A percentile compares a stretch with the other conserved stretches of the same genome.
These are phyloP conservation scores for Echiichthys vipera DNA, from an alignment of 2,797 vertebrate genomes.

Conservation along the genomic window DNA sequence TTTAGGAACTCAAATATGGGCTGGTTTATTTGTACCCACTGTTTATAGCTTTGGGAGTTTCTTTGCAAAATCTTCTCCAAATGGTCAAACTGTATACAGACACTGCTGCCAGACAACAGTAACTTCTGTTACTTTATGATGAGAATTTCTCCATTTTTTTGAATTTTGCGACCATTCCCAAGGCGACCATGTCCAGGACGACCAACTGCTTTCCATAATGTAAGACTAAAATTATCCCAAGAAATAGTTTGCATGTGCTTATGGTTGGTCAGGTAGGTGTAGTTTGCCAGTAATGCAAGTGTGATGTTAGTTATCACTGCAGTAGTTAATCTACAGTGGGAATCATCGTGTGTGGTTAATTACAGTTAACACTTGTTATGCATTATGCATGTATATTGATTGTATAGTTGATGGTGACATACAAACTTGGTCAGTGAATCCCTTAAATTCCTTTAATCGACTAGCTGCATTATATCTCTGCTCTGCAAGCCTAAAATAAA, in stretches of 20 bases:
- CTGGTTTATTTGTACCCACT: slow-evolving; percentile 44
- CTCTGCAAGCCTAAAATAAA: slow-evolving; percentile 17
- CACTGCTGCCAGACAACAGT: background rate
- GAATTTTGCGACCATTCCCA: background rate
- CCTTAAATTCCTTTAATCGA: background rate
- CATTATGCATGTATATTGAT: background rate
- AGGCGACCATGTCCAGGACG: background rate
- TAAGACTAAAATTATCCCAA: background rate
- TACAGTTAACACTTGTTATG: background rate
- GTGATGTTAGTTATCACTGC: background rate
- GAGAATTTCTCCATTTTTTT: background rate
- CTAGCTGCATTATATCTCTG: background rate
- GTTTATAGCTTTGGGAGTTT: slow-evolving; percentile 33
- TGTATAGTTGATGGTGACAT: background rate
- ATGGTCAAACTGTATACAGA: slow-evolving; percentile 36
- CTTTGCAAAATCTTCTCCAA: slow-evolving; percentile 24
- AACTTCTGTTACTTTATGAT: background rate
- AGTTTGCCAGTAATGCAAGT: background rate
- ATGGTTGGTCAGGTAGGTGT: background rate
- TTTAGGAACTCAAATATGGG: slow-evolving; percentile 54
- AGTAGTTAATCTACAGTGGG: slow-evolving; percentile 1
- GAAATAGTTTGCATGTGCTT: background rate
- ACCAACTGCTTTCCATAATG: background rate
- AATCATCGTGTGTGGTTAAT: background rate
- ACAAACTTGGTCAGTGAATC: background rate